phyloP scores from a whole-genome alignment of 2,797 vertebrate species.

The Merluccius polli region DNA sequence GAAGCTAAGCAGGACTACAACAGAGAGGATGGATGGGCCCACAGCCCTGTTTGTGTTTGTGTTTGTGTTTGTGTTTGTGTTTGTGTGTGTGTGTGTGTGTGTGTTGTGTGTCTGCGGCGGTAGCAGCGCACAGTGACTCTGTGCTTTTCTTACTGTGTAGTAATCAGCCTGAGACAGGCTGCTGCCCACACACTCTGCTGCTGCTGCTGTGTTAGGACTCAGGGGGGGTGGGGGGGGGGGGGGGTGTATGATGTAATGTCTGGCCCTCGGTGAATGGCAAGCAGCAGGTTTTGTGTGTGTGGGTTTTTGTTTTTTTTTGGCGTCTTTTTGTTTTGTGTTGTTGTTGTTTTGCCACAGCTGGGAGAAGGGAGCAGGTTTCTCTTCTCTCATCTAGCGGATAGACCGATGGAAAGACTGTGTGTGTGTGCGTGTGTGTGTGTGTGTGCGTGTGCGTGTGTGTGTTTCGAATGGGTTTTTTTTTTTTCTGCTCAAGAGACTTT shows the following conservation, averaged over 20 bases:
- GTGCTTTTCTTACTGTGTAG: neutral
- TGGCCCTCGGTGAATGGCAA: slow-evolving; percentile 44
- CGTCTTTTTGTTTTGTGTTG: neutral
- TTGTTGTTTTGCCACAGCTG: slow-evolving; percentile 26
- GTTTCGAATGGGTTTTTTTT: slow-evolving; percentile 51
- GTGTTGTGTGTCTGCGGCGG: too few relatives aligned
- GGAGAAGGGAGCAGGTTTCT: slow-evolving; percentile 34
- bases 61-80: slow-evolving; percentile 10
- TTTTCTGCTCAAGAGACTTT: slow-evolving; percentile 54
- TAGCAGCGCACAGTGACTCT: neutral
- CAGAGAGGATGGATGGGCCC: neutral
- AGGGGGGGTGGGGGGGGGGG: too few relatives aligned
- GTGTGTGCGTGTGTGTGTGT: slow-evolving; percentile 5
- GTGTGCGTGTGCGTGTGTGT: too few relatives aligned
- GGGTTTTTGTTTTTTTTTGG: neutral
- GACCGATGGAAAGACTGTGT: slow-evolving; percentile 20
- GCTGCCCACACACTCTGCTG: slow-evolving; percentile 55
- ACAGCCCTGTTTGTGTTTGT: neutral
- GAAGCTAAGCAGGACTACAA: too few relatives aligned
- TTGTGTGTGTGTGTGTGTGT: too few relatives aligned
- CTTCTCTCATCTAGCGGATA: slow-evolving; percentile 56
- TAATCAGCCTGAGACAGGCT: neutral
- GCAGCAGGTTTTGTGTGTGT: slow-evolving; percentile 5
- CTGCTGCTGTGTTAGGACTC: neutral
- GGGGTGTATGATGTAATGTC: slow-evolving; percentile 72